Evolutionary conservation across 2,113 vertebrate genomes (phyloP).

Genomic region (Atlantisia rogersi): DNA sequence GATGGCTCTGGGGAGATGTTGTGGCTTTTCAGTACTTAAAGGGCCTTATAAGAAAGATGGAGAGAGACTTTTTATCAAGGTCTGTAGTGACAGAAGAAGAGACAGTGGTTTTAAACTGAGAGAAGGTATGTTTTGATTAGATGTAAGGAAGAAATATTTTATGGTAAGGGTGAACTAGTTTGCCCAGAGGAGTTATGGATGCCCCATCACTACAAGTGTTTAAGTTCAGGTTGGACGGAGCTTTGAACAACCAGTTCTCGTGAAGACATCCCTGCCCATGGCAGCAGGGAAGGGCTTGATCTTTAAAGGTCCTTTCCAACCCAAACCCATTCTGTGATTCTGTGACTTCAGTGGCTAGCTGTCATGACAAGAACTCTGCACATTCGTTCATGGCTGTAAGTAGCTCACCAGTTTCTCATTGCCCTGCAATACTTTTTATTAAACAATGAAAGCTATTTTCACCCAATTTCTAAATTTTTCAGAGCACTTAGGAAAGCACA

Average conservation of each 20-base stretch:
- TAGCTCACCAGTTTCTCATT: not conserved
- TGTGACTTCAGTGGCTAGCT: not conserved
- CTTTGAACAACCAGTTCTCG: not conserved
- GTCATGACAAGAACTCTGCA: accelerated
- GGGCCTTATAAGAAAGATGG: not conserved
- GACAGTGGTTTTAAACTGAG: not conserved
- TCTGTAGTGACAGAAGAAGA: not conserved
- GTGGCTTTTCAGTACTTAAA: not conserved
- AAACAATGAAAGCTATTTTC: not conserved
- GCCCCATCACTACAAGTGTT: not conserved
- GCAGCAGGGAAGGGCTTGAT: not conserved
- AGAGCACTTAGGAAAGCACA: not conserved
- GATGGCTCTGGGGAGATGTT: not conserved
- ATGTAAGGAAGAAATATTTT: not conserved
- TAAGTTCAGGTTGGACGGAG: not conserved
- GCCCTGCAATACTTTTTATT: not conserved
- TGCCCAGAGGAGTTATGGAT: not conserved
- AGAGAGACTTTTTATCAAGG: not conserved
- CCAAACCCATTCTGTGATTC: not conserved
- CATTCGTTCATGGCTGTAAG: accelerated
- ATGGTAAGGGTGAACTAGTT: not conserved
- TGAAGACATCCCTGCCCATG: not conserved
- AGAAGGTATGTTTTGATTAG: not conserved
- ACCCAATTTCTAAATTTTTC: not conserved
- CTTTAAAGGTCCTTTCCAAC: not conserved